Percentiles rank a stretch among this genome's conserved stretches.
Conservation (phyloP, 2,113 vertebrate genomes). For the Pipra filicauda region DNA sequence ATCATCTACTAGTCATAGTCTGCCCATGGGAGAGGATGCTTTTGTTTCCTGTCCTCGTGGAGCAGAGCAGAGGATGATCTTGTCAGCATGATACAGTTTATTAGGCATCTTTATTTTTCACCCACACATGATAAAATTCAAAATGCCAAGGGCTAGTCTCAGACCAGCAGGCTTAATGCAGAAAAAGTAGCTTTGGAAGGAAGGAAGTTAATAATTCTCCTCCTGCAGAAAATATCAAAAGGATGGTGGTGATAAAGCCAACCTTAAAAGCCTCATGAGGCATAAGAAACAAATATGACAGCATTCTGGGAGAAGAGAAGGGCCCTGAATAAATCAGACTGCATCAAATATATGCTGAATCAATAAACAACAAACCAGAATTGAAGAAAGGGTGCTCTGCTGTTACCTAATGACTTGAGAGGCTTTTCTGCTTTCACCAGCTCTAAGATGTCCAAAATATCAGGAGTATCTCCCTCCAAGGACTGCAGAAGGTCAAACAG, state of each 20-base stretch:
- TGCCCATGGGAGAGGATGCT: not conserved
- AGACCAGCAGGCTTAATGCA: not conserved
- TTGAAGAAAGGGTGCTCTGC: not conserved
- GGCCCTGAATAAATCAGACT: not conserved
- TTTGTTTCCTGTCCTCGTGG: not conserved
- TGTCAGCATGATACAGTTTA: not conserved
- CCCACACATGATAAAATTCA: not conserved
- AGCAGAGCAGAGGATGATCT: not conserved
- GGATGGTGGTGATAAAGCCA: not conserved
- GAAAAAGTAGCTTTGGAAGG: not conserved
- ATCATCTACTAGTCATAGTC: not conserved
- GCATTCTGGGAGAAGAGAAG: not conserved
- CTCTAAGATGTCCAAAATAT: constrained; percentile 91
- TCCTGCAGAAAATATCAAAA: not conserved
- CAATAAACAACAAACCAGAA: not conserved
- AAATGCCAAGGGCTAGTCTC: not conserved
- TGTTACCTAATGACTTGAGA: constrained; percentile 92
- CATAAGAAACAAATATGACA: not conserved
- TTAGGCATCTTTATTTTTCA: not conserved
- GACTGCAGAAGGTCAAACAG: constrained; percentile 95
- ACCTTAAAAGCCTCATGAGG: not conserved
- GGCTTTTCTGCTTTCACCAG: constrained; percentile 97
- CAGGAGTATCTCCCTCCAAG: constrained; percentile 90
- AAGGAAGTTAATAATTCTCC: not conserved
- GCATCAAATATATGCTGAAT: not conserved